phyloP scores from a whole-genome alignment of 2,113 vertebrate species.

The Prolemur simus region DNA sequence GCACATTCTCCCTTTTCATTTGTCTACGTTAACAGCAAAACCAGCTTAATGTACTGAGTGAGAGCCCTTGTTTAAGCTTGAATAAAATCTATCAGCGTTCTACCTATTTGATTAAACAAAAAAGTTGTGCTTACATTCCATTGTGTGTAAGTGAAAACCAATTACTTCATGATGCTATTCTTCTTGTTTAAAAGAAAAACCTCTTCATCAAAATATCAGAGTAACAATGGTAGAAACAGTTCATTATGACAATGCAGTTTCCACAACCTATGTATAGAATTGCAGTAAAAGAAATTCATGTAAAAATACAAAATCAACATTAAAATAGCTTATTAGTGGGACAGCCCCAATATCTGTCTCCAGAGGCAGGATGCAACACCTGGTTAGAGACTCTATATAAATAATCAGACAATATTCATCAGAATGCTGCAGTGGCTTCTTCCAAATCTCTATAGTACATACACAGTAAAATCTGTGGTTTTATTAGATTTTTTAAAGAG shows the following conservation, averaged over 20 bases:
- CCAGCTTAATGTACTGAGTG: background rate
- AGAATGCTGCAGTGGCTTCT: too few species aligned
- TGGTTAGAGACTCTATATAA: background rate
- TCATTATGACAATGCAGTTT: background rate
- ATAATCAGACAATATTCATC: background rate
- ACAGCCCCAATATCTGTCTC: background rate
- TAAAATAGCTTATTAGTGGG: background rate
- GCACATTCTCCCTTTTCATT: background rate
- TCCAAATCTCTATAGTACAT: background rate
- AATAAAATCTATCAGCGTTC: constrained; percentile 40
- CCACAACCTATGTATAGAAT: background rate
- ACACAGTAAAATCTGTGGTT: background rate
- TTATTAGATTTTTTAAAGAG: background rate
- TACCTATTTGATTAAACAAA: background rate
- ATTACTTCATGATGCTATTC: constrained; percentile 22
- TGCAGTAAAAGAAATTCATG: background rate
- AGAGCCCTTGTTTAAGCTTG: background rate
- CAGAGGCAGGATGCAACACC: background rate
- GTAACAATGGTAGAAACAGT: background rate
- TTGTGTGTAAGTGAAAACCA: constrained; percentile 31
- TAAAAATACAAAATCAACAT: background rate
- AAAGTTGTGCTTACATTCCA: background rate
- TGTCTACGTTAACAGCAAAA: background rate
- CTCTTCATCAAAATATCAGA: background rate
- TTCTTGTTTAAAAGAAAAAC: background rate